These are phyloP conservation scores for Gambelia wislizenii DNA, from an alignment of 2,797 vertebrate species.

Conservation along the genomic window DNA sequence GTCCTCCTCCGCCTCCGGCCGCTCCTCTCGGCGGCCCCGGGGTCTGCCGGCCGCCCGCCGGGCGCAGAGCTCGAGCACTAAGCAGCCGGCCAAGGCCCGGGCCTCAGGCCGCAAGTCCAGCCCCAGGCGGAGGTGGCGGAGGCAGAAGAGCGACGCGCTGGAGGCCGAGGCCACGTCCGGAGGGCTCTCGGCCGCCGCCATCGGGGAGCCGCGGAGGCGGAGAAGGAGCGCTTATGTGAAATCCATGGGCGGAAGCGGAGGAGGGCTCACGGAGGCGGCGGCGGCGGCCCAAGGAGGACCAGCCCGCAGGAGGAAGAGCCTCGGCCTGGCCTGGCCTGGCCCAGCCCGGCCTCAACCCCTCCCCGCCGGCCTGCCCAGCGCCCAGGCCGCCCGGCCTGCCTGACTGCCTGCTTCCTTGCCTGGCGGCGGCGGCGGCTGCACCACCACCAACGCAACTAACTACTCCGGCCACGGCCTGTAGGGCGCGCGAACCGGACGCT, in stretches of 20 bases:
- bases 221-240: background rate
- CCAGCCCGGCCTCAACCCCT: conserved; percentile 60
- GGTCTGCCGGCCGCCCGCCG: conserved; percentile 72
- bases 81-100: conserved; percentile 89
- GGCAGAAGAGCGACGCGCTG: conserved; percentile 88
- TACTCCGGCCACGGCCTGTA: no score
- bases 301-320: conserved; percentile 47
- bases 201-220: conserved; percentile 65
- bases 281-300: background rate
- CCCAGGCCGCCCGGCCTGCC: conserved; percentile 50
- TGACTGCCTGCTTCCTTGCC: no score
- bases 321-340: conserved; percentile 44
- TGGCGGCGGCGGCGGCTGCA: conserved; percentile 31
- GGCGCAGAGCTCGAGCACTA: conserved; percentile 89
- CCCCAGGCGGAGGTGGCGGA: conserved; percentile 91
- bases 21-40: background rate
- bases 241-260: conserved; percentile 36
- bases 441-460: no score
- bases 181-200: conserved; percentile 80
- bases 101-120: conserved; percentile 89
- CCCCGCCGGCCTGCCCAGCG: conserved; percentile 44
- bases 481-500: conserved; percentile 54
- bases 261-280: background rate
- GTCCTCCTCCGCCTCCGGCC: background rate
- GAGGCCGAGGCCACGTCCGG: conserved; percentile 91